phyloP scores from a whole-genome alignment of 2,888 invertebrate genomes.

The Byasa hedistus region DNA sequence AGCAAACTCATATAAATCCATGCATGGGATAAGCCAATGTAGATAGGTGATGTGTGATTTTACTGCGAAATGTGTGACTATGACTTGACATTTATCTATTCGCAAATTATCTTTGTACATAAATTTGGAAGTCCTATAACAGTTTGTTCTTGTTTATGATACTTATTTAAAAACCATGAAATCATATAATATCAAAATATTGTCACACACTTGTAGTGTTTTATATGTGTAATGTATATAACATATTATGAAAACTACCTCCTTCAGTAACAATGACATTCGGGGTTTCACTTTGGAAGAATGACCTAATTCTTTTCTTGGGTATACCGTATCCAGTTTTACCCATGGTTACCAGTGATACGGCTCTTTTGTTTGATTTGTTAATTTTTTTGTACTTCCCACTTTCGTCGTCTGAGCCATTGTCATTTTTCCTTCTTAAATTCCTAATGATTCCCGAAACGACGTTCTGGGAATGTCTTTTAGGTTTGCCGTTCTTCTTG shows the following conservation, averaged over 20 bases:
- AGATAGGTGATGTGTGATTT: conserved; percentile 5
- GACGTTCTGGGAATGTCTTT: conserved; percentile 54
- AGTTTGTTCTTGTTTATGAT: no score
- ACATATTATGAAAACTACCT: conserved; percentile 60
- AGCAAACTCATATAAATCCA: conserved; percentile 26
- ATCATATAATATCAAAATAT: conserved; percentile 13
- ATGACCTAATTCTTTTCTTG: conserved; percentile 64
- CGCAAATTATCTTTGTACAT: neutral
- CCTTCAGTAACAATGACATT: conserved; percentile 77
- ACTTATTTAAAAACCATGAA: no score
- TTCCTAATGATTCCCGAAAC: conserved; percentile 65
- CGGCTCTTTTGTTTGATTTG: conserved; percentile 70
- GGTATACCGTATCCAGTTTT: conserved; percentile 61
- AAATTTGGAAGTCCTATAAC: no score
- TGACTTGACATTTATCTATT: neutral
- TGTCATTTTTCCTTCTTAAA: conserved; percentile 58
- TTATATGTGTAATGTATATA: conserved; percentile 20
- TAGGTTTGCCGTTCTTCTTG: conserved; percentile 64
- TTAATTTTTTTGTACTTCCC: conserved; percentile 74
- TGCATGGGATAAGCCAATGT: conserved; percentile 4
- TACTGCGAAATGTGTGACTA: conserved; percentile 18
- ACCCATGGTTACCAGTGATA: conserved; percentile 64
- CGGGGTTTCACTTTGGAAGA: conserved; percentile 72
- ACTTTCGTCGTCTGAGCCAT: conserved; percentile 69
- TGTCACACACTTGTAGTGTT: conserved; percentile 29